Base-by-base conservation (phyloP, 92 coral and sea anemone genomes). In the Zoanthus sansibaricus region DNA sequence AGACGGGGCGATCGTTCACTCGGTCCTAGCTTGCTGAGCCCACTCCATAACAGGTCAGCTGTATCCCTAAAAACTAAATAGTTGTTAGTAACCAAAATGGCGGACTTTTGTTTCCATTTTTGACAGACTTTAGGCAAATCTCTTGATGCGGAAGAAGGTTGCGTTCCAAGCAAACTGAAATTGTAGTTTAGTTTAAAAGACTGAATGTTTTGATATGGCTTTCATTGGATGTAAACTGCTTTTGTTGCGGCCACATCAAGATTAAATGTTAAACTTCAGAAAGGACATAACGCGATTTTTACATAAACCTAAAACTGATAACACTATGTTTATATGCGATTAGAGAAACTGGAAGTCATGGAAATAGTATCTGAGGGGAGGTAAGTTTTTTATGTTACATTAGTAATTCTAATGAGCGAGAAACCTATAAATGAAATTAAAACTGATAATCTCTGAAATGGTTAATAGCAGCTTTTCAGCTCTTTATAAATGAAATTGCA, bases 41-140 rank as follows among this genome's bases (percentile, higher is more conserved):
- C 83, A 59, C 83, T 45, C 7, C 59, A 4, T 7, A 17, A 10
- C 5, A 15, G 72, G 83, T 33, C 83, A 45, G 71, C 72, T 78
- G 83, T 47, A 42, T 61, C 51, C 33, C 30, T 62, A 20, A 20
- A 16, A 25, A 25, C 25, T 25, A 25, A 25, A 37, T 46, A 79
- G 72, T 79, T 45, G 85, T 80, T 80, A 42, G 85, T 80, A 80
- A 80, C 85, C 85, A 80, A 62, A 64, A 80, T 80, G 85, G 85
- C 85, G 85, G 75, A 80, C n/a, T 9, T 3, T 30, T 20, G 42
- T 76, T 56, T 55, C 25, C 25, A n/a, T n/a, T n/a, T 49, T 11
- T 49, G 42, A 33, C 42, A 37, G 42, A 37, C 69, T 4, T 30
- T 14, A 30, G 17, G 30, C 25, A 55, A 44, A 55, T 4, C 16